Conservation (phyloP, 2,888 invertebrate species). For the Encarsia formosa region DNA sequence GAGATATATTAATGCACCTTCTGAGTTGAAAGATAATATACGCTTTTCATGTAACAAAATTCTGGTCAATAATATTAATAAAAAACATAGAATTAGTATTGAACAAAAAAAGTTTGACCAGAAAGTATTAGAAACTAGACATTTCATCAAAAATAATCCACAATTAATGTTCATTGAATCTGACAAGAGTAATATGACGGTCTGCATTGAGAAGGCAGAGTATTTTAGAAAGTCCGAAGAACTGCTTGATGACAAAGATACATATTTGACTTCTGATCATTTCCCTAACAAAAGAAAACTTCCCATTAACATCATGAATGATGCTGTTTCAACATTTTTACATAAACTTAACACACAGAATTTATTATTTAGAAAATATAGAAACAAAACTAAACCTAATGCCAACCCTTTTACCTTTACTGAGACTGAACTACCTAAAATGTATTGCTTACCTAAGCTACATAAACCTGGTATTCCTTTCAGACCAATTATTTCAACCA, state of each 20-base stretch:
- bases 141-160: background rate
- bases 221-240: background rate
- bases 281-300: background rate
- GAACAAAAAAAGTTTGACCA: background rate
- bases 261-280: too few relatives aligned
- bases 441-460: background rate
- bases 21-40: too few relatives aligned
- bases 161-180: background rate
- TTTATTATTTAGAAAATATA: background rate
- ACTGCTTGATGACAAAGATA: background rate
- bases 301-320: background rate
- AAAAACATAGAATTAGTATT: too few relatives aligned
- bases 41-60: too few relatives aligned
- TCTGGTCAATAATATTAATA: too few relatives aligned
- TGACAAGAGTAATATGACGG: background rate
- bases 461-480: background rate
- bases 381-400: background rate
- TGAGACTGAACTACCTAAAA: background rate
- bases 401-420: background rate
- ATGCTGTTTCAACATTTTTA: background rate
- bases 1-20: too few relatives aligned
- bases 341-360: background rate
- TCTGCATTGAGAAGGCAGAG: background rate
- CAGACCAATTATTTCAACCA: background rate
- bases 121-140: background rate